Percentiles rank a stretch among this genome's conserved stretches.
phyloP scores from a whole-genome alignment of 2,888 invertebrate genomes.

The Chirona hameri region DNA sequence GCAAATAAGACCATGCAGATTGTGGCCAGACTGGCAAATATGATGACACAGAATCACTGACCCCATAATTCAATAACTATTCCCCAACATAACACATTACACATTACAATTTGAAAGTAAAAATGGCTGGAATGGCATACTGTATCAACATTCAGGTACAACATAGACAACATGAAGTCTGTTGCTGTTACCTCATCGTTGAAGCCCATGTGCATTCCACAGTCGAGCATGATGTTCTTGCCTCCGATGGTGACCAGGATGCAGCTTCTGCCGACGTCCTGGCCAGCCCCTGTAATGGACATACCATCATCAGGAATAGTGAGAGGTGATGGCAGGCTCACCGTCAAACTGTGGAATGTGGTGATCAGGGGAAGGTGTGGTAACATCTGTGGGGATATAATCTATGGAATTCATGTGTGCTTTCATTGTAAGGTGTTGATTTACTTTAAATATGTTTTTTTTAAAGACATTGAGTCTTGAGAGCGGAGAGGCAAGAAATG shows the following conservation, averaged over 20 bases:
- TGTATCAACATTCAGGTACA: too few species aligned
- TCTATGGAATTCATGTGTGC: background rate
- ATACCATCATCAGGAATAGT: background rate
- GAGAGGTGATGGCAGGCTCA: background rate
- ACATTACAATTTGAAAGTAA: too few species aligned
- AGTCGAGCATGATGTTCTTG: slow-evolving; percentile 98
- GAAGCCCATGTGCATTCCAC: slow-evolving; percentile 99
- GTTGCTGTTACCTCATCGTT: slow-evolving; percentile 70
- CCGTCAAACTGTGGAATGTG: background rate
- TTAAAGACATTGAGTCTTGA: too few species aligned
- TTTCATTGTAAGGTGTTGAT: background rate
- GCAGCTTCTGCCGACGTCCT: slow-evolving; percentile 98
- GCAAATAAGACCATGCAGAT: too few species aligned
- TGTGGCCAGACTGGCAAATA: too few species aligned
- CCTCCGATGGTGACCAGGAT: slow-evolving; percentile 93
- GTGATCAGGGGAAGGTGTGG: background rate
- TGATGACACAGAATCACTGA: too few species aligned
- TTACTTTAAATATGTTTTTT: too few species aligned
- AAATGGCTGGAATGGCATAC: too few species aligned
- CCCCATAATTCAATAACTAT: too few species aligned
- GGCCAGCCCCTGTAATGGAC: slow-evolving; percentile 63
- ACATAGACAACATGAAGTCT: too few species aligned
- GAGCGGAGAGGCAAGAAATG: background rate
- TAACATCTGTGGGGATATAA: background rate
- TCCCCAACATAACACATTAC: too few species aligned